Conservation (phyloP, 2,797 vertebrate species). For the Myotis vivesi region DNA sequence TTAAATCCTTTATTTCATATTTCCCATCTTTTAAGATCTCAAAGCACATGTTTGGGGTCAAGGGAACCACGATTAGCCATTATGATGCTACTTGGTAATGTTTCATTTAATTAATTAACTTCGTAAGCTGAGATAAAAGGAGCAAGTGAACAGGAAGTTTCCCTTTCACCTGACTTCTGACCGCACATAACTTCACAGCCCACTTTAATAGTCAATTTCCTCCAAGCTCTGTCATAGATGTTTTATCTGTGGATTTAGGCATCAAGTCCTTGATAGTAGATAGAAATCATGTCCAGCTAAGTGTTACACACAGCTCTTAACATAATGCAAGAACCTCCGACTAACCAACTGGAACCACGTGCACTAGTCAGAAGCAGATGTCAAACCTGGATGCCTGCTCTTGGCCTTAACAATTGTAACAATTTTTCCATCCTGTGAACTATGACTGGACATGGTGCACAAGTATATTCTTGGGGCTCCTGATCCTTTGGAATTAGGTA, state of each 20-base stretch:
- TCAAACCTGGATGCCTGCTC: background rate
- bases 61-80: background rate
- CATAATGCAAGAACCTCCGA: background rate
- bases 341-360: background rate
- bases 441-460: background rate
- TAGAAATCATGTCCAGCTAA: background rate
- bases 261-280: background rate
- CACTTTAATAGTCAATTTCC: background rate
- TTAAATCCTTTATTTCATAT: background rate
- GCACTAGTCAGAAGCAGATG: background rate
- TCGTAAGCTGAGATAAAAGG: background rate
- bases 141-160: background rate
- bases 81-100: background rate
- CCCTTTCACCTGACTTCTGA: background rate
- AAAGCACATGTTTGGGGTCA: background rate
- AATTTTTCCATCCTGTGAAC: background rate
- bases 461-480: background rate
- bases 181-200: background rate
- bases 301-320: background rate
- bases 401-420: background rate
- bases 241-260: background rate
- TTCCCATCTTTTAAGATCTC: background rate
- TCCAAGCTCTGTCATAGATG: background rate
- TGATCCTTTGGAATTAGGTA: background rate
- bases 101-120: constrained; percentile 37